Percentiles rank a stretch among this genome's conserved stretches.
These are phyloP conservation scores for Daubentonia madagascariensis DNA, from an alignment of 2,113 vertebrate genomes.

Conservation along the genomic window DNA sequence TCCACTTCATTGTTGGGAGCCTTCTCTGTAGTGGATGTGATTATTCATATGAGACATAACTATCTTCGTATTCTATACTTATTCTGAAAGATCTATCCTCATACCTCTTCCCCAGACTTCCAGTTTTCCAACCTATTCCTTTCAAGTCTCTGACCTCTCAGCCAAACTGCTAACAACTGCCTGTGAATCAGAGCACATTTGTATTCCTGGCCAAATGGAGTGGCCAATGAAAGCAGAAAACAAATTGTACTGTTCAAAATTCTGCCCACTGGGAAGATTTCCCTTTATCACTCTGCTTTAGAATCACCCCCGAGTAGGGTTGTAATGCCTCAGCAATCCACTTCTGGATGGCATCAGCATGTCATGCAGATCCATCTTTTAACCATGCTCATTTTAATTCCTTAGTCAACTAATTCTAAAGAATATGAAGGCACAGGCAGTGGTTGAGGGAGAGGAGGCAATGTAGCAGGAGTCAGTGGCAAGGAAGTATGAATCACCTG, in stretches of 20 bases:
- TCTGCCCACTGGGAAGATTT: background rate
- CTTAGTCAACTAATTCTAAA: background rate
- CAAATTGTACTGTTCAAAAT: constrained; percentile 3
- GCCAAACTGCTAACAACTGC: constrained; percentile 19
- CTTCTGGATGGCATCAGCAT: background rate
- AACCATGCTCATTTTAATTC: background rate
- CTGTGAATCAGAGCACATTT: constrained; percentile 32
- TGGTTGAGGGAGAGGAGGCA: background rate
- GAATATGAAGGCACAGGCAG: background rate
- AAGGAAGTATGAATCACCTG: background rate
- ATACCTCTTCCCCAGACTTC: background rate
- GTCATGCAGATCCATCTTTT: background rate
- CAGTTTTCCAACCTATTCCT: constrained; percentile 24
- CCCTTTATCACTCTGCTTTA: background rate
- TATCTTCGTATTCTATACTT: background rate
- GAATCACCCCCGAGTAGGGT: background rate
- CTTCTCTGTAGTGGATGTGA: background rate
- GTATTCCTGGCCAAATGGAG: background rate
- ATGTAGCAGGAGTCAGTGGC: background rate
- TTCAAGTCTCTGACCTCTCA: constrained; percentile 35
- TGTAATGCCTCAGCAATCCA: background rate
- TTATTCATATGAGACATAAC: background rate
- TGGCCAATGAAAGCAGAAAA: constrained; percentile 9
- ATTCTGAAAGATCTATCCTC: background rate
- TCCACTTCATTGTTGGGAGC: background rate